A percentile compares a stretch with the other conserved stretches of the same genome.
Evolutionary conservation across 2,888 invertebrate species (phyloP).

Genomic region (Alloscopus bannaensis): DNA sequence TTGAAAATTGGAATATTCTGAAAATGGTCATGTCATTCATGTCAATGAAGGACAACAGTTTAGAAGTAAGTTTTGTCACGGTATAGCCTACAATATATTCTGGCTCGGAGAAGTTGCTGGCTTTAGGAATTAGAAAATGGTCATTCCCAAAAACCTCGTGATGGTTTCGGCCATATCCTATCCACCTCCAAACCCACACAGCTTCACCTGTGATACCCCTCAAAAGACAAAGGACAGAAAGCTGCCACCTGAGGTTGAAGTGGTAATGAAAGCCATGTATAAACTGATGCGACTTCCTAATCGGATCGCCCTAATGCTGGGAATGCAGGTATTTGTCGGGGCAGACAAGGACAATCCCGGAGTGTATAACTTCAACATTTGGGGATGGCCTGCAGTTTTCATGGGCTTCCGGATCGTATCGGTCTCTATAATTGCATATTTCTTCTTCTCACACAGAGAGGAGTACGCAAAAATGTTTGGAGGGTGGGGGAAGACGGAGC

Average conservation of each 20-base stretch:
- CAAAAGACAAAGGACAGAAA: not conserved
- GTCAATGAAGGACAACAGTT: too few species aligned
- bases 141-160: not conserved
- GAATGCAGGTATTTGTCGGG: conserved; percentile 3
- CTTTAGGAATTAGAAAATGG: too few species aligned
- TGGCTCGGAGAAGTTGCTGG: too few species aligned
- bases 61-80: too few species aligned
- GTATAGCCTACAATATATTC: too few species aligned
- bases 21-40: too few species aligned
- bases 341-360: not conserved
- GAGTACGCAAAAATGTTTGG: conserved; percentile 19
- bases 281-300: not conserved
- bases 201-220: not conserved
- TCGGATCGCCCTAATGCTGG: conserved; percentile 9
- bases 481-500: conserved; percentile 22
- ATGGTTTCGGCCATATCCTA: not conserved
- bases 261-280: not conserved
- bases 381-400: conserved; percentile 5
- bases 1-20: too few species aligned
- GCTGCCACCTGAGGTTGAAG: not conserved
- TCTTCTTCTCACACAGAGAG: not conserved
- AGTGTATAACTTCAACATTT: not conserved
- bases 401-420: not conserved
- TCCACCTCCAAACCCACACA: not conserved
- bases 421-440: not conserved